Conservation (phyloP, 2,113 vertebrate genomes). For the Anser cygnoides region DNA sequence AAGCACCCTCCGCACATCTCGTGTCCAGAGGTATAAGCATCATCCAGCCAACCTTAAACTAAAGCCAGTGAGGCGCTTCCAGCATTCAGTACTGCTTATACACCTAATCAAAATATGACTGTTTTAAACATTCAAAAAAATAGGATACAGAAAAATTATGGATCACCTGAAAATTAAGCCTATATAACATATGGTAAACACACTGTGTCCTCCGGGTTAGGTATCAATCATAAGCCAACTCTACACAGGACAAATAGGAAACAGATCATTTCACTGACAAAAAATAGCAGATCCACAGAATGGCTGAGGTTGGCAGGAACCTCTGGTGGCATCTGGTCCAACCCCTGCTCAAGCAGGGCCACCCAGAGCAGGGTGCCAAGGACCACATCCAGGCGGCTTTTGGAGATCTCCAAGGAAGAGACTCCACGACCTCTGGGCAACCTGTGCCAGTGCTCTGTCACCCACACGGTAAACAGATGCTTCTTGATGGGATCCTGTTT, state of each 20-base stretch:
- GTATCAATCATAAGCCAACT: neutral
- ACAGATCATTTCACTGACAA: neutral
- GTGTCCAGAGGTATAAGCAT: neutral
- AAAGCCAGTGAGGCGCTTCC: neutral
- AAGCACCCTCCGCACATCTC: neutral
- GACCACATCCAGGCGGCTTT: neutral
- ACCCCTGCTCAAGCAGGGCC: neutral
- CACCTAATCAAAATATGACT: neutral
- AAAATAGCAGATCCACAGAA: neutral
- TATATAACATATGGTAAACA: neutral
- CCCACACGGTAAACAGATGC: neutral
- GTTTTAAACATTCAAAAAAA: neutral
- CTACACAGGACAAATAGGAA: neutral
- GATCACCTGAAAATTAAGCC: neutral
- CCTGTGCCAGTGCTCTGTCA: neutral
- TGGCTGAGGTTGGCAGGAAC: neutral
- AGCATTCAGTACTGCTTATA: neutral
- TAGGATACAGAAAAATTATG: neutral
- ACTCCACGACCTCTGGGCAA: neutral
- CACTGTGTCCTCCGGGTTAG: neutral
- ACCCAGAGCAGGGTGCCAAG: neutral
- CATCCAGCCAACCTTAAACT: neutral
- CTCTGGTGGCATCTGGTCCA: neutral
- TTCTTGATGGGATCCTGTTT: neutral
- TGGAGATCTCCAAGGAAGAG: neutral